phyloP scores from a whole-genome alignment of 2,797 vertebrate species.

The Malacoctenus gilli region DNA sequence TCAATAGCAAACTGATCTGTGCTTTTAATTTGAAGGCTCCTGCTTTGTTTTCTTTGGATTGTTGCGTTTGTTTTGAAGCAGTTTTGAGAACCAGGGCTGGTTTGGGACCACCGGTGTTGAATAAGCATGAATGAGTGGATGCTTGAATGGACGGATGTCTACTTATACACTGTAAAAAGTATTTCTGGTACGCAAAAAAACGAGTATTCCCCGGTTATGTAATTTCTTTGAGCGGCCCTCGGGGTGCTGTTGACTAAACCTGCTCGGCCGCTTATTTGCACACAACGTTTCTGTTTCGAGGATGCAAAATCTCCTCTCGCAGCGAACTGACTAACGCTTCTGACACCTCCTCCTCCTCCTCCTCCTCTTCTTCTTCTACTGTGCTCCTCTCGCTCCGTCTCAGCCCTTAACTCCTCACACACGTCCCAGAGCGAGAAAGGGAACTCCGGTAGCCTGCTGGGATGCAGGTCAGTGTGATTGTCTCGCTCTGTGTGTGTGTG shows the following conservation, averaged over 20 bases:
- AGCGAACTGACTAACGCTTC: slow-evolving; percentile 15
- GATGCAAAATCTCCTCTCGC: slow-evolving; percentile 24
- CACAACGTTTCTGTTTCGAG: slow-evolving; percentile 24
- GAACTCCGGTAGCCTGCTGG: slow-evolving; percentile 48
- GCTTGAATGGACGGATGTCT: no score
- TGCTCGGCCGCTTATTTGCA: slow-evolving; percentile 23
- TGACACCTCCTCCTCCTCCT: slow-evolving; percentile 27
- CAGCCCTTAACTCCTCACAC: slow-evolving; percentile 1
- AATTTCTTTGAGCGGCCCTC: slow-evolving; percentile 18
- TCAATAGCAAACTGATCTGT: no score
- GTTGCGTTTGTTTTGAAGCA: no score
- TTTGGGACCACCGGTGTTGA: no score
- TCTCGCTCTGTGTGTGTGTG: slow-evolving; percentile 14
- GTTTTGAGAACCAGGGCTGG: no score
- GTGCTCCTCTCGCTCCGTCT: slow-evolving; percentile 14
- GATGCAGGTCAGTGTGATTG: slow-evolving; percentile 48
- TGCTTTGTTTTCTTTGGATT: no score
- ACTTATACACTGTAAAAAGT: no score
- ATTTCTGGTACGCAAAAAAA: no score
- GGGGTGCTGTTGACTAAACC: slow-evolving; percentile 24
- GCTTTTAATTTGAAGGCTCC: no score
- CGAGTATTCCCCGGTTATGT: slow-evolving; percentile 27
- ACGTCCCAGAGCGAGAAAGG: slow-evolving; percentile 36
- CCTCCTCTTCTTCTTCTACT: no score
- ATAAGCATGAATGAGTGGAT: no score